phyloP scores from a whole-genome alignment of 2,797 vertebrate genomes.

The Otus scops region DNA sequence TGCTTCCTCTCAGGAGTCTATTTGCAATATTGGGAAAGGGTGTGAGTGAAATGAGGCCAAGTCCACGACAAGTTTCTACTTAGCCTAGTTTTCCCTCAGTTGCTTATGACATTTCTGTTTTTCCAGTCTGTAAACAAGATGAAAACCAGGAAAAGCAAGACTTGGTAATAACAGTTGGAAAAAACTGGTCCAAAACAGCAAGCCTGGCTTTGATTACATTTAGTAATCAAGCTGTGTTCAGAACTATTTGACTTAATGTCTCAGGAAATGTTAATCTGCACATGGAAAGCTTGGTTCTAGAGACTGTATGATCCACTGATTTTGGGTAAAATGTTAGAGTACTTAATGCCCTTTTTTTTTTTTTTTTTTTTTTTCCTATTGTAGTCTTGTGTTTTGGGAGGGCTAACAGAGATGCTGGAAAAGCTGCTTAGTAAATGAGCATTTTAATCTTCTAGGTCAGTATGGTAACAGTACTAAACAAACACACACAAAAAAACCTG shows the following conservation, averaged over 20 bases:
- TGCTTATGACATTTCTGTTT: slow-evolving; percentile 63
- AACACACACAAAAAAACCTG: background rate
- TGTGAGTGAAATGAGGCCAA: slow-evolving; percentile 59
- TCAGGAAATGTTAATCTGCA: slow-evolving; percentile 66
- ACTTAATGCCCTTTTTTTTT: background rate
- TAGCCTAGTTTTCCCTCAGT: slow-evolving; percentile 54
- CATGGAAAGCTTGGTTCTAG: slow-evolving; percentile 46
- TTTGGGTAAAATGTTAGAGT: background rate
- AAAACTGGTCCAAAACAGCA: slow-evolving; percentile 65
- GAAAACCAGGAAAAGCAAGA: slow-evolving; percentile 71
- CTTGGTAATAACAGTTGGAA: slow-evolving; percentile 64
- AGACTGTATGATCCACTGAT: background rate
- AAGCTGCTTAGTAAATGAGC: background rate
- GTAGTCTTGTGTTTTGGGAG: background rate
- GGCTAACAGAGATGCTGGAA: background rate
- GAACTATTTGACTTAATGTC: slow-evolving; percentile 69
- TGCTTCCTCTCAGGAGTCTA: slow-evolving; percentile 31
- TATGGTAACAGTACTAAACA: background rate
- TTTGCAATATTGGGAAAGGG: slow-evolving; percentile 60
- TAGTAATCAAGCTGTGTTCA: slow-evolving; percentile 69
- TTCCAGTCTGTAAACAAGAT: slow-evolving; percentile 49
- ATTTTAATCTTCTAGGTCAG: background rate
- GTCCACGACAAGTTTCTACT: slow-evolving; percentile 42
- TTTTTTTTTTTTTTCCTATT: background rate
- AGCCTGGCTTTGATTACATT: slow-evolving; percentile 73